Evolutionary conservation across 2,797 vertebrate genomes (phyloP).

Genomic region (Lithobates sylvaticus): DNA sequence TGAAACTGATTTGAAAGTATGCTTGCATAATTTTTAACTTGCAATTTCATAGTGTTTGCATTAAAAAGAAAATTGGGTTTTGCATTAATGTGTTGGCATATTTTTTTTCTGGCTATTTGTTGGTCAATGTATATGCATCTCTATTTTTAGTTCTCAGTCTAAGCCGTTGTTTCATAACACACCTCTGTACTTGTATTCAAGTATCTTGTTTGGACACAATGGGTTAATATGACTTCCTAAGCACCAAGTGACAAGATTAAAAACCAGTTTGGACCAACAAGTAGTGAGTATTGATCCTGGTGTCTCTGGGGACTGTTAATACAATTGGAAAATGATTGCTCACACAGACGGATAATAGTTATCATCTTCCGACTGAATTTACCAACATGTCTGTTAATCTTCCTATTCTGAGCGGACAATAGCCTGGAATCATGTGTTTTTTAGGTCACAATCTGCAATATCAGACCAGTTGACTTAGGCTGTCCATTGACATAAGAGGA

Average conservation of each 20-base stretch:
- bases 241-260: not conserved
- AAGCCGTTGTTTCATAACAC: no score
- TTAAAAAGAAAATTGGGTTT: no score
- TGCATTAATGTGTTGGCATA: no score
- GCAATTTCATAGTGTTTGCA: no score
- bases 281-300: not conserved
- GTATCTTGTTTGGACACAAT: not conserved
- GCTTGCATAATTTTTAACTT: no score
- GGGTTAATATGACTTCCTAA: not conserved
- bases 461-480: not conserved
- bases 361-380: not conserved
- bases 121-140: no score
- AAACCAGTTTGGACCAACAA: not conserved
- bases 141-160: no score
- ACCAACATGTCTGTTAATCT: not conserved
- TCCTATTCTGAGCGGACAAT: not conserved
- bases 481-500: no score
- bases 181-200: not conserved
- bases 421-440: not conserved
- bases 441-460: not conserved
- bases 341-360: not conserved
- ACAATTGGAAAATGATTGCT: not conserved
- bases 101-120: no score
- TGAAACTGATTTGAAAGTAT: no score
- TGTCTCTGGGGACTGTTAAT: not conserved